Base-by-base conservation (phyloP, 1,140 invertebrate genomes). In the Drosophila orosa region DNA sequence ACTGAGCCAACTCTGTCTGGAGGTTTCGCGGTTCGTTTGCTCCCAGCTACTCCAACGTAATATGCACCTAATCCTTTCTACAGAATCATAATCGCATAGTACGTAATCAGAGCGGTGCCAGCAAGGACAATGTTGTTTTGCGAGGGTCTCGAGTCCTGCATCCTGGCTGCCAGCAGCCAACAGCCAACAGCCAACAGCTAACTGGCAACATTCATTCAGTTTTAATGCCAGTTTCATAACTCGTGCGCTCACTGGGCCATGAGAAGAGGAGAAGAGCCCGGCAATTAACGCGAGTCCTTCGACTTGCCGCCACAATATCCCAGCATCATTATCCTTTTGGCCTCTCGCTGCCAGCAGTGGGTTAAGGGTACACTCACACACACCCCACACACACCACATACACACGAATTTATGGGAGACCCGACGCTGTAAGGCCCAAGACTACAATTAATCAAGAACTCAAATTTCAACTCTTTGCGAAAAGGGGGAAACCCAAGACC, bases 21-120 rank as follows among this genome's bases (percentile, higher is more conserved):
- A 73, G 76, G 76, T 76, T 83, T 84, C 82, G 81, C 82, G 81
- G 82, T 78, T 85, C 81, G 81, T 78, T 85, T 80, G 69, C 82
- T 73, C 24, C 29, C 50, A 75, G 73, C 71, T 68, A 66, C 58
- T 54, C n/a, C 75, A 68, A 56, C 79, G 79, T 87, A 87, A 89
- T 89, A 80, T 89, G 84, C 83, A 87, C 80, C 82, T 85, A 86
- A 86, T 86, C 82, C 82, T 87, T 86, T 86, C 81, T 87, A 86
- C 82, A 86, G 81, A 86, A 86, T 86, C 84, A 86, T 86, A 86
- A 86, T 86, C 83, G 81, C 77, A 85, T 68, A 58, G 65, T 86
- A 73, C 83, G 83, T 79, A 86, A 86, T 86, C 83, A 87, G 83
- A 87, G 78, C 84, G 54, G 66, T 74, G 76, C 80, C 67, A 75